phyloP scores from a whole-genome alignment of 92 coral and sea anemone genomes.

The Meandrina meandrites region DNA sequence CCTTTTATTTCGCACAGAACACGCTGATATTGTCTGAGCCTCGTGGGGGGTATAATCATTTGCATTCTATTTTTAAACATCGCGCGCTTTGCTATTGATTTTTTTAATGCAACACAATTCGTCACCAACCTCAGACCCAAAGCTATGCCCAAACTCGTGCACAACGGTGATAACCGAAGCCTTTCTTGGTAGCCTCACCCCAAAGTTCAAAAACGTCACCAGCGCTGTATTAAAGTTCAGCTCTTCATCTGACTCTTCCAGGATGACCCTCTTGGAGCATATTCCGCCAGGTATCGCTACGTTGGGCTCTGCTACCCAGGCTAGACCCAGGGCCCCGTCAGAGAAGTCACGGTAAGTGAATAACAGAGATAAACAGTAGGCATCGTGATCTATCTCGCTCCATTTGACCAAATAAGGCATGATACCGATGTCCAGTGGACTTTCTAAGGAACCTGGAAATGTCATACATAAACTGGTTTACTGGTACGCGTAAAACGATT shows the following conservation, averaged over 20 bases:
- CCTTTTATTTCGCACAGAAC: too few relatives aligned
- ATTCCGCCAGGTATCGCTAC: slow-evolving; percentile 69
- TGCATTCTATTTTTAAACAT: too few relatives aligned
- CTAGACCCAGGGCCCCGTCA: slow-evolving; percentile 83
- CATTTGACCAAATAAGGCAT: slow-evolving; percentile 69
- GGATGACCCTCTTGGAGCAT: slow-evolving; percentile 67
- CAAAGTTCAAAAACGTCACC: slow-evolving; percentile 72
- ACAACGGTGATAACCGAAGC: slow-evolving; percentile 68
- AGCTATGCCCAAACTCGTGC: slow-evolving; percentile 93
- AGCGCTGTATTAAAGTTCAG: slow-evolving; percentile 81
- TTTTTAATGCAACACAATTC: too few relatives aligned
- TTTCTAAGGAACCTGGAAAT: slow-evolving; percentile 29
- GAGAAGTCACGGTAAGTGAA: slow-evolving; percentile 85
- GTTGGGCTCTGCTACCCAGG: slow-evolving; percentile 76
- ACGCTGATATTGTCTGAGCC: too few relatives aligned
- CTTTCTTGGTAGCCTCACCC: slow-evolving; percentile 63
- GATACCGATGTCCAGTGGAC: slow-evolving; percentile 17
- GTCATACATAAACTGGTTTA: not conserved
- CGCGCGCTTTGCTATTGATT: too few relatives aligned
- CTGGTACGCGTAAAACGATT: not conserved
- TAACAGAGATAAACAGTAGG: slow-evolving; percentile 82
- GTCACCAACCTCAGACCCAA: slow-evolving; percentile 83
- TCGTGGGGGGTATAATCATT: too few relatives aligned
- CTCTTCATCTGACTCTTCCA: slow-evolving; percentile 33
- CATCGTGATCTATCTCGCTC: slow-evolving; percentile 80